A percentile compares a stretch with the other conserved stretches of the same genome.
Conservation (phyloP, 2,888 invertebrate genomes). For the Drosophila eohydei region DNA sequence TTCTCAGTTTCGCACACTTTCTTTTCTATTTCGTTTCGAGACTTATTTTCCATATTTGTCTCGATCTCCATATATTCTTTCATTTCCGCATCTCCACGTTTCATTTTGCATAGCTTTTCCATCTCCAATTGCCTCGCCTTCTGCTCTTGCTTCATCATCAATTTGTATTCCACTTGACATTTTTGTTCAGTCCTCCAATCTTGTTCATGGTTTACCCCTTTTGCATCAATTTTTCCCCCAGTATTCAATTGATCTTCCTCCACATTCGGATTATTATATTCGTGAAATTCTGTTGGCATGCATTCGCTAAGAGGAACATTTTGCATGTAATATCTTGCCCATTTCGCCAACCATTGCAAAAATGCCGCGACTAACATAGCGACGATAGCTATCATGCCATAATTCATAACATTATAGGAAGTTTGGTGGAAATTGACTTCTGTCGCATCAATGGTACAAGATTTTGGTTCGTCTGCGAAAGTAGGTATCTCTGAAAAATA, state of each 20-base stretch:
- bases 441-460: slow-evolving; percentile 9
- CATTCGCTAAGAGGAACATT: background rate
- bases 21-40: background rate
- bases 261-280: background rate
- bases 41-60: background rate
- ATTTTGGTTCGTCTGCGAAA: background rate
- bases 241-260: no score
- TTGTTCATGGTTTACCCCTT: no score
- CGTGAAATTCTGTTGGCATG: background rate
- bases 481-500: slow-evolving; percentile 33
- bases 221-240: background rate
- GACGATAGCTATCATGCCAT: slow-evolving; percentile 40
- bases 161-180: background rate
- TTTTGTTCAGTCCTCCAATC: background rate
- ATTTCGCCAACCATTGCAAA: slow-evolving; percentile 31
- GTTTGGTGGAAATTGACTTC: background rate
- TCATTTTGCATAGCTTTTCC: background rate
- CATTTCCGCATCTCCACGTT: background rate
- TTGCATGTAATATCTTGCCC: background rate
- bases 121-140: background rate
- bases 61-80: background rate
- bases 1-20: background rate
- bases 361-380: slow-evolving; percentile 37
- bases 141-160: background rate
- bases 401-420: slow-evolving; percentile 31